Conservation (phyloP, 2,888 invertebrate genomes). For the Leptarthrus brevirostris region DNA sequence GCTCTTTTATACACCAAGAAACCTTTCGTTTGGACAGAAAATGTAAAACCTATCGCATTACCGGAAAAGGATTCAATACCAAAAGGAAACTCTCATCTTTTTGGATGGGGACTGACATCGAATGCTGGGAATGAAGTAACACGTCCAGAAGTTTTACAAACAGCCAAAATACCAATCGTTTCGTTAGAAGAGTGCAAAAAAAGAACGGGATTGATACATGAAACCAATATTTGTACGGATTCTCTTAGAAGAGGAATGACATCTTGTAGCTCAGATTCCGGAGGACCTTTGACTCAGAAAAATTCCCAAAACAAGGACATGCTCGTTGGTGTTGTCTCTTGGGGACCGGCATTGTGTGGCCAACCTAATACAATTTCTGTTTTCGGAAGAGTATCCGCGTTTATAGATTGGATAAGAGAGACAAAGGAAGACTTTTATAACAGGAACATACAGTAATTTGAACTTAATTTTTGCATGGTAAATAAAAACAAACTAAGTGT, state of each 20-base stretch:
- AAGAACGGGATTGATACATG: constrained; percentile 59
- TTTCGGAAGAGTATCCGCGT: constrained; percentile 68
- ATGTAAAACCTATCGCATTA: constrained; percentile 61
- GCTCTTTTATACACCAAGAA: constrained; percentile 63
- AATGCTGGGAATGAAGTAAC: constrained; percentile 59
- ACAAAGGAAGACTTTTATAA: too few species aligned
- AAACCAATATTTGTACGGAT: constrained; percentile 65
- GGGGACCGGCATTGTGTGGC: constrained; percentile 69
- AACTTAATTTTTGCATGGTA: too few species aligned
- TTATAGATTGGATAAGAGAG: constrained; percentile 67
- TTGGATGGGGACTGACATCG: constrained; percentile 65
- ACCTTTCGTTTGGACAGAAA: constrained; percentile 60
- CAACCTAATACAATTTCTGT: constrained; percentile 66
- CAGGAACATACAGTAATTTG: too few species aligned
- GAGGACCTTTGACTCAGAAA: constrained; percentile 63
- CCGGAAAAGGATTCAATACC: constrained; percentile 61
- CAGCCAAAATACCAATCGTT: constrained; percentile 62
- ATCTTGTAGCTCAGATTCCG: constrained; percentile 65
- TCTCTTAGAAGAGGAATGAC: constrained; percentile 64
- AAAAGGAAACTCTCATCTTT: constrained; percentile 60
- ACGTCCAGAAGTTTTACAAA: constrained; percentile 62
- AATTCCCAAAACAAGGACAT: constrained; percentile 1
- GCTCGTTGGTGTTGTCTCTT: constrained; percentile 69
- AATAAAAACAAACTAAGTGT: too few species aligned
- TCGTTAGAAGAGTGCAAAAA: constrained; percentile 61